Evolutionary conservation across 2,888 invertebrate species (phyloP).

Genomic region (Patella depressa): DNA sequence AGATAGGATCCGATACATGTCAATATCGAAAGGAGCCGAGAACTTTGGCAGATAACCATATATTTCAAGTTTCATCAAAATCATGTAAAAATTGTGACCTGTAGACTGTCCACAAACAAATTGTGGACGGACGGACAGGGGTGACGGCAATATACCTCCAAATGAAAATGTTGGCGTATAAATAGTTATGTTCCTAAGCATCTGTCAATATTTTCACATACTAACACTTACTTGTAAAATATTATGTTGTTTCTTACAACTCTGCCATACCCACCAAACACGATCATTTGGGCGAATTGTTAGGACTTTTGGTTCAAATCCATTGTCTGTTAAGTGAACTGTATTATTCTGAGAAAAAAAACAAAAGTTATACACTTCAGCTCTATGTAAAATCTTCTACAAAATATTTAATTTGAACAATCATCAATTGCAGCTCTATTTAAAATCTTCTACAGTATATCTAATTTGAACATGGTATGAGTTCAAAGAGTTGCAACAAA

Average conservation of each 20-base stretch:
- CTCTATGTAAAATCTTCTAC: background rate
- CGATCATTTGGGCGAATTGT: conserved; percentile 69
- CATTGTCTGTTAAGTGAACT: conserved; percentile 68
- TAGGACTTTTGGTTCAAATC: conserved; percentile 69
- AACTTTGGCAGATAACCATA: too few relatives aligned
- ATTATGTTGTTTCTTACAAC: conserved; percentile 68
- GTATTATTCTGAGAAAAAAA: conserved; percentile 67
- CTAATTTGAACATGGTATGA: background rate
- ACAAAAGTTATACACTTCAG: background rate
- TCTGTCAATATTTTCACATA: too few relatives aligned
- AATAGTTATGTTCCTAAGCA: too few relatives aligned
- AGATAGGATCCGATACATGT: too few relatives aligned
- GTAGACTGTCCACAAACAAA: too few relatives aligned
- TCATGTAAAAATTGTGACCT: too few relatives aligned
- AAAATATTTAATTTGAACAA: background rate
- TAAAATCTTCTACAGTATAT: background rate
- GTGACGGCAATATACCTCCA: too few relatives aligned
- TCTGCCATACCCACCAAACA: conserved; percentile 72
- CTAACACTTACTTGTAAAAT: conserved; percentile 64
- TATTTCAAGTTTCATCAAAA: too few relatives aligned
- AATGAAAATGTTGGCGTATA: too few relatives aligned
- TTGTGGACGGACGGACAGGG: too few relatives aligned
- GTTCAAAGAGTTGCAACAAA: background rate
- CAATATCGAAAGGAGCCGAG: too few relatives aligned
- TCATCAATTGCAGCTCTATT: background rate